Base-by-base conservation (phyloP, 2,113 vertebrate genomes). In the Semicossyphus pulcher region DNA sequence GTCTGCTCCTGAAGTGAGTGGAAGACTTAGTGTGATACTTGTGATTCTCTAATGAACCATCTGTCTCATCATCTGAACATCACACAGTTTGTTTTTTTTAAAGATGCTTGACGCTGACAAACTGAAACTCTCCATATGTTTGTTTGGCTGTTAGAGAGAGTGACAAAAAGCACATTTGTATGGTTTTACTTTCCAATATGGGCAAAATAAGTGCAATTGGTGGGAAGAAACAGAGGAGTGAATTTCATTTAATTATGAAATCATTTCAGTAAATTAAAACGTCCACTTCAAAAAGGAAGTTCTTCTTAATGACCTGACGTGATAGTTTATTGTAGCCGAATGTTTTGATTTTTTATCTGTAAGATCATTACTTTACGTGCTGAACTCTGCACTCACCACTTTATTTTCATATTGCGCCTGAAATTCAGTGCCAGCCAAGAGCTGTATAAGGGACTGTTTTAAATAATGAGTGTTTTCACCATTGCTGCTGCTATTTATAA, bases 21-120 rank as follows among this genome's bases (percentile, higher is more conserved):
- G 66, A 82, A 80, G 72, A 84, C 79, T 88, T 84, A 86, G 87
- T 73, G 21, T 80, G 82, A 85, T 84, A 67, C 78, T 86, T 86
- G 89, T 87, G 83, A 87, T 79, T 89, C 78, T 89, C 84, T 91
- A 90, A 92, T 88, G 89, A 91, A 88, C 89, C 91, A 89, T 92
- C 88, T 92, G 89, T 81, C 81, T 89, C 80, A 70, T 89, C 85
- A 76, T 67, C 72, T 86, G 39, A 86, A 74, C 75, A 86, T 87
- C 76, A 78, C 84, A 69, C 54, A 10, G 12, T 29, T 42, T 41
- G 59, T 31, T 73, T 79, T 65, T 68, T 42, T 28, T 29, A 10
- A 72, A 75, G 82, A 62, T 45, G 28, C 60, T 75, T 76, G 63
- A 84, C 23, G 62, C 49, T 78, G 87, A 87, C 70, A 86, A 88